phyloP scores from a whole-genome alignment of 2,888 invertebrate genomes.

The Dichetophora obliterata region DNA sequence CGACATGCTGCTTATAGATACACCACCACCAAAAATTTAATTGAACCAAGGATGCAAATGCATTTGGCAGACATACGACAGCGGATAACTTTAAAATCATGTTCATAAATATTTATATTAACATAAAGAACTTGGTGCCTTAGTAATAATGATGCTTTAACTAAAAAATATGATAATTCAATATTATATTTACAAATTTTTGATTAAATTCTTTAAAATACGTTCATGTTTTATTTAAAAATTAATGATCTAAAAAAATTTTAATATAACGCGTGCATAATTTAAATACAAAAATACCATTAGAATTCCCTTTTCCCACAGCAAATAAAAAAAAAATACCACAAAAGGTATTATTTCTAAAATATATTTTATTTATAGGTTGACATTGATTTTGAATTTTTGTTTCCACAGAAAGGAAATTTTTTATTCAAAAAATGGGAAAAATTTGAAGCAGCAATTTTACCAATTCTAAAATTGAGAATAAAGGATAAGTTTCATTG shows the following conservation, averaged over 20 bases:
- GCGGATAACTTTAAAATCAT: not conserved
- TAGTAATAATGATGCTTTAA: not conserved
- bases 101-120: not conserved
- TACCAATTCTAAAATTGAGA: too few species aligned
- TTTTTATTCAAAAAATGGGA: too few species aligned
- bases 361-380: too few species aligned
- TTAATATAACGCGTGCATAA: too few species aligned
- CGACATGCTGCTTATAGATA: not conserved
- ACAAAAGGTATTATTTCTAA: too few species aligned
- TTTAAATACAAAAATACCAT: too few species aligned
- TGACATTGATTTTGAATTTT: too few species aligned
- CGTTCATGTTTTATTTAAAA: not conserved
- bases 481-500: too few species aligned
- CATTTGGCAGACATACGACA: not conserved
- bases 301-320: too few species aligned
- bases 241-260: not conserved
- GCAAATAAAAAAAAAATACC: too few species aligned
- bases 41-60: constrained; percentile 1
- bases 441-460: too few species aligned
- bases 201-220: not conserved
- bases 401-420: too few species aligned
- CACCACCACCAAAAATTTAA: not conserved
- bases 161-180: not conserved
- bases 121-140: constrained; percentile 1
- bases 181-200: not conserved